Evolutionary conservation across 2,113 vertebrate species (phyloP), one percentile per base, ranked within the genome.

Genomic region (Oceanodroma tethys): DNA sequence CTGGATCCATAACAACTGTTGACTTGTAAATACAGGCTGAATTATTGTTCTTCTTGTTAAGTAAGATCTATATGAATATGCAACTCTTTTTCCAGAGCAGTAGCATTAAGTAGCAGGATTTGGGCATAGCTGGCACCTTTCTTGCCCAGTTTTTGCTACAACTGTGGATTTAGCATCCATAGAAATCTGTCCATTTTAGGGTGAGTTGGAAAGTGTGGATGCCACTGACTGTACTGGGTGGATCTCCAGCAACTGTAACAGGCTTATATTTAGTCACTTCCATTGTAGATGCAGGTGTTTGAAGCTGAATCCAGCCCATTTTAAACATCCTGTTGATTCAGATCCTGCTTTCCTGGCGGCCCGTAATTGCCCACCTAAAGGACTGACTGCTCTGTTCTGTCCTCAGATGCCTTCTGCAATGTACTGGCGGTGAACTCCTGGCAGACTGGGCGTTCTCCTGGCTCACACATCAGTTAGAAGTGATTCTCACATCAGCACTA

Each of bases 291-390:
- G 53, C 73, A 90, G 78, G 38, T 88, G 78, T 81, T 67, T 59
- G 78, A 82, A 91, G 34, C n/a, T 82, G 47, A 90, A 75, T 79
- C 56, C 73, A 90, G 29, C 32, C 43, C n/a, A 36, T 68, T 94
- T 81, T 63, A 91, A 95, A 93, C 81, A 90, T 93, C 81, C 65
- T 1, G 3, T 87, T 95, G 76, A 84, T 96, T 88, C 78, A 76
- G 56, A 65, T 85, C 76, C 43, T 81, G 40, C 8, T 93, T 93
- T 93, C 26, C 87, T 67, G 63, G 21, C 60, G 25, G 14, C 25
- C 8, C 2, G 5, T 40, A 83, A 42, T 86, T 80, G 59, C 59
- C 50, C 59, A 42, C 7, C 14, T 56, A 32, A 23, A 34, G 16
- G 56, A 67, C 4, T 3, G 6, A 43, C 47, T 23, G 15, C n/a